These are phyloP conservation scores for Neofelis nebulosa DNA, from an alignment of 2,113 vertebrate species.

Conservation along the genomic window DNA sequence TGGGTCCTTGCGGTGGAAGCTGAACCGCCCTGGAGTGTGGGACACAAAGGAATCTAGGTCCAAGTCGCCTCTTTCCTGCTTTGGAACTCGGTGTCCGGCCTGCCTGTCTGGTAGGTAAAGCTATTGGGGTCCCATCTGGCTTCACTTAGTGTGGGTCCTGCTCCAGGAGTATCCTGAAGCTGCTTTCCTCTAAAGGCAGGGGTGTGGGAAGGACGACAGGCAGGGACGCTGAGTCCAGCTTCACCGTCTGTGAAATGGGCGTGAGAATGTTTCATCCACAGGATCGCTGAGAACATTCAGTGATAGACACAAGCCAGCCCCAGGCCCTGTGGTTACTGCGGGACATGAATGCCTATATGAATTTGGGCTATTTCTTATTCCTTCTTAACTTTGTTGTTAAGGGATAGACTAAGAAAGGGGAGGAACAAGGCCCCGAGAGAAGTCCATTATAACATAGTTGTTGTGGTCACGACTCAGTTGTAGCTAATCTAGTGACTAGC, in stretches of 20 bases:
- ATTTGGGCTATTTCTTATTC: neutral
- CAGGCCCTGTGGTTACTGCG: neutral
- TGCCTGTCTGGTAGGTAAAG: neutral
- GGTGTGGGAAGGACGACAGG: neutral
- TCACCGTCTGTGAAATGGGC: neutral
- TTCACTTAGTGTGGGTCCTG: neutral
- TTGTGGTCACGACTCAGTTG: neutral
- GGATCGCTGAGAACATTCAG: neutral
- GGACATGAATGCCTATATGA: neutral
- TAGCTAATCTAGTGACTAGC: neutral
- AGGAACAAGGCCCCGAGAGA: neutral
- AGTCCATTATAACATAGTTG: neutral
- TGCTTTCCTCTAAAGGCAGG: neutral
- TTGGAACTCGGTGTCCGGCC: neutral
- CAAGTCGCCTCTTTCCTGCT: neutral
- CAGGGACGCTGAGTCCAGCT: neutral
- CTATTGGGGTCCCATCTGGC: neutral
- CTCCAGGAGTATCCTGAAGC: neutral
- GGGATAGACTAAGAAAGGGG: neutral
- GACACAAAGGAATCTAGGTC: neutral
- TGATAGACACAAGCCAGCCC: neutral
- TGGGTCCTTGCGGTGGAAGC: neutral
- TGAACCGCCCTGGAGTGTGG: neutral
- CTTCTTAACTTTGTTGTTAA: neutral
- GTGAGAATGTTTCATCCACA: neutral